Percentiles rank a stretch among this genome's conserved stretches.
phyloP scores from a whole-genome alignment of 2,113 vertebrate genomes.

The Morone chrysops region DNA sequence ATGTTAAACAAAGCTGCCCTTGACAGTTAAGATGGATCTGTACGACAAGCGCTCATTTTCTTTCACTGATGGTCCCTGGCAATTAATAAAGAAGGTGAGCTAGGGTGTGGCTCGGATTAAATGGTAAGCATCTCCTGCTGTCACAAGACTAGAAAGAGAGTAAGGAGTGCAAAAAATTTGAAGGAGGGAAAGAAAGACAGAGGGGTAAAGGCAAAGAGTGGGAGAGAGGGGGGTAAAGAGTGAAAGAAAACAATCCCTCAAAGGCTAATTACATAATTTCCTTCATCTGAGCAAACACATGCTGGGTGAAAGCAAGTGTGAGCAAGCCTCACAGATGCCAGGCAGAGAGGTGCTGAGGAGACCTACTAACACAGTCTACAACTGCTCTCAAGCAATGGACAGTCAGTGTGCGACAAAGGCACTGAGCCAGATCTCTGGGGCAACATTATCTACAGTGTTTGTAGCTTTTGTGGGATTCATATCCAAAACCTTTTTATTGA shows the following conservation, averaged over 20 bases:
- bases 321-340: constrained; percentile 72
- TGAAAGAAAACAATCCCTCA: constrained; percentile 85
- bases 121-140: constrained; percentile 89
- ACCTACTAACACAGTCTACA: constrained; percentile 42
- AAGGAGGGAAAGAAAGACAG: constrained; percentile 63
- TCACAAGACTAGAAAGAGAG: constrained; percentile 48
- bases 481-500: constrained; percentile 41
- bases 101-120: constrained; percentile 86
- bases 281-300: constrained; percentile 95
- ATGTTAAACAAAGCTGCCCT: constrained; percentile 86
- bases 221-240: constrained; percentile 50
- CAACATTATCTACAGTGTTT: constrained; percentile 34
- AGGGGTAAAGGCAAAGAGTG: constrained; percentile 29
- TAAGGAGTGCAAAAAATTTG: constrained; percentile 7
- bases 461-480: constrained; percentile 33
- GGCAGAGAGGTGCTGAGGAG: constrained; percentile 59
- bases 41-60: constrained; percentile 76
- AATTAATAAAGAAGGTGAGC: constrained; percentile 88
- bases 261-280: constrained; percentile 96
- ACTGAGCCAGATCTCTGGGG: constrained; percentile 30
- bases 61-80: constrained; percentile 84
- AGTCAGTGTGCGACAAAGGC: constrained; percentile 2
- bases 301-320: constrained; percentile 80
- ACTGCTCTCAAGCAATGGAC: constrained; percentile 19
- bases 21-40: constrained; percentile 90